Base-by-base conservation (phyloP, 2,888 invertebrate species). In the Habrosyne pyritoides region DNA sequence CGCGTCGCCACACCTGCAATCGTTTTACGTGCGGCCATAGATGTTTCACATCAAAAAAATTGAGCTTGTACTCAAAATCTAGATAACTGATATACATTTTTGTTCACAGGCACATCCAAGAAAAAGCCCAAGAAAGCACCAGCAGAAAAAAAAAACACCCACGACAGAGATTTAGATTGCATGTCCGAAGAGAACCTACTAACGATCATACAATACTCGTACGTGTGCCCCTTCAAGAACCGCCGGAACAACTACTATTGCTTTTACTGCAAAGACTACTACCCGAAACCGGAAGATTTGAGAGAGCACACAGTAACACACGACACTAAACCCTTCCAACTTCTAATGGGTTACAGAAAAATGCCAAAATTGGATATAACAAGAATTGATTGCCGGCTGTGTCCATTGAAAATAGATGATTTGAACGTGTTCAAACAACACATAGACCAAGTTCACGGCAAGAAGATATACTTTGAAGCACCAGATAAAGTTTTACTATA, bases 361-460 rank as follows among this genome's bases (percentile, higher is more conserved):
- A 88, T 91, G 86, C 88, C 89, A 0, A 92, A 91, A 74, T 69
- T 92, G 0, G 91, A 92, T 33, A 86, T 92, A 1, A 91, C 91
- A 0, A 62, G 87, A 22, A 90, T 92, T 55, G 91, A 92, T 42
- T 92, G 91, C 51, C 67, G 86, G 1, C 58, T 92, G 0, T 92
- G 91, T 57, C 56, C 82, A 0, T 62, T 63, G 0, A 91, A 89
- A 66, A 92, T 92, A 0, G 81, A 85, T 0, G 87, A 89, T 58
- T 42, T 92, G 1, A 79, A 69, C 0, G 67, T 80, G 0, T 91
- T 91, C 65, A 91, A 91, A 24, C 83, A 81, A 12, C 92, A 92
- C 8, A 75, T 92, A 36, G 87, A 89, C 6, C 75, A 82, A 33
- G 81, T 85, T 0, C 91, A 92, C 46, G 83, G 83, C 0, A 91